Evolutionary conservation across 2,888 invertebrate genomes (phyloP).

Genomic region (Strigamia transsilvanica): DNA sequence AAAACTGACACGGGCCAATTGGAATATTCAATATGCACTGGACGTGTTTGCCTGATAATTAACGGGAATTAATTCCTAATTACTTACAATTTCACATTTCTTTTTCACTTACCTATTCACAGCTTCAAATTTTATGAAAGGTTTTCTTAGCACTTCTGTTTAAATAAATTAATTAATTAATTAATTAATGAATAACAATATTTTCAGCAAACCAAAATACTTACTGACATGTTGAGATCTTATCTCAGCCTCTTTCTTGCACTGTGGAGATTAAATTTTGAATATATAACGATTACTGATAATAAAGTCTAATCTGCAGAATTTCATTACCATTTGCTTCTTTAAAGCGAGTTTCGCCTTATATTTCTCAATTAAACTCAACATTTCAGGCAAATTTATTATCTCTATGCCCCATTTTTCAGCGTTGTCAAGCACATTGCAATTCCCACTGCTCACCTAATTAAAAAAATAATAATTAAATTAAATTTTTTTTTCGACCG

Average conservation of each 20-base stretch:
- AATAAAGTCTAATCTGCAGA: not conserved
- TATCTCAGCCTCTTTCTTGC: not conserved
- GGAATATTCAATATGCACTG: not conserved
- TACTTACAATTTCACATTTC: not conserved
- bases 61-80: not conserved
- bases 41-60: not conserved
- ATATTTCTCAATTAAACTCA: not conserved
- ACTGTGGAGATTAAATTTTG: not conserved
- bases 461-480: not conserved
- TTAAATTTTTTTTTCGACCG: not conserved
- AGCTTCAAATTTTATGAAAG: not conserved
- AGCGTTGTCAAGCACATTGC: not conserved
- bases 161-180: too few relatives aligned
- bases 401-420: slow-evolving; percentile 10
- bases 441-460: not conserved
- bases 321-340: slow-evolving; percentile 1
- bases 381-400: not conserved
- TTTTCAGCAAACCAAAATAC: not conserved
- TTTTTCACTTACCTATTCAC: not conserved
- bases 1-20: slow-evolving; percentile 20
- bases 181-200: too few relatives aligned
- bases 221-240: not conserved
- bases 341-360: not conserved
- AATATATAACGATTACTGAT: not conserved
- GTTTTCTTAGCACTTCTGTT: not conserved